Evolutionary conservation across 1,140 invertebrate species (phyloP).

Genomic region (Portunus trituberculatus): DNA sequence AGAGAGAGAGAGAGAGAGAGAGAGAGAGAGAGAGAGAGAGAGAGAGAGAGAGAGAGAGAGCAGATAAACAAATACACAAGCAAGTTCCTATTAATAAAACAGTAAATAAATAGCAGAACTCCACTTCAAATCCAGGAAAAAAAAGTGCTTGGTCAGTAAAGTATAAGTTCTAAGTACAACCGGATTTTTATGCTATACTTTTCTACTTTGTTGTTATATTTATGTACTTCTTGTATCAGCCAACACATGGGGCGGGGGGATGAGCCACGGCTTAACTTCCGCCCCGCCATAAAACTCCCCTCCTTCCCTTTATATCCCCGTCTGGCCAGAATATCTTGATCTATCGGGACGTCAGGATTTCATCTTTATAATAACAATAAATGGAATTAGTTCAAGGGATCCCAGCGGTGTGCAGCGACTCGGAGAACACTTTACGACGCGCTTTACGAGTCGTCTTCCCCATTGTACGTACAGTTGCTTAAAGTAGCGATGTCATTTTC

Average conservation of each 20-base stretch:
- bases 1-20: too few species aligned
- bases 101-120: too few species aligned
- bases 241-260: background rate
- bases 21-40: too few species aligned
- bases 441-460: background rate
- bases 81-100: too few species aligned
- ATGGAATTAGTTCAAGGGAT: background rate
- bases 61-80: too few species aligned
- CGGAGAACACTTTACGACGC: background rate
- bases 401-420: background rate
- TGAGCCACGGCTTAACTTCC: background rate
- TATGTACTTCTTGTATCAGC: background rate
- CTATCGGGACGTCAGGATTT: slow-evolving; percentile 3
- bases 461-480: background rate
- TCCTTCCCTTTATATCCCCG: background rate
- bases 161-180: background rate
- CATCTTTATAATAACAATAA: slow-evolving; percentile 31
- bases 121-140: too few species aligned
- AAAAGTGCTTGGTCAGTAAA: too few species aligned
- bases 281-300: background rate
- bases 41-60: too few species aligned
- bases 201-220: background rate
- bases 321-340: slow-evolving; percentile 2
- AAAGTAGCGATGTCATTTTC: too few species aligned
- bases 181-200: background rate